phyloP scores from a whole-genome alignment of 2,797 vertebrate genomes.

The Mus caroli region DNA sequence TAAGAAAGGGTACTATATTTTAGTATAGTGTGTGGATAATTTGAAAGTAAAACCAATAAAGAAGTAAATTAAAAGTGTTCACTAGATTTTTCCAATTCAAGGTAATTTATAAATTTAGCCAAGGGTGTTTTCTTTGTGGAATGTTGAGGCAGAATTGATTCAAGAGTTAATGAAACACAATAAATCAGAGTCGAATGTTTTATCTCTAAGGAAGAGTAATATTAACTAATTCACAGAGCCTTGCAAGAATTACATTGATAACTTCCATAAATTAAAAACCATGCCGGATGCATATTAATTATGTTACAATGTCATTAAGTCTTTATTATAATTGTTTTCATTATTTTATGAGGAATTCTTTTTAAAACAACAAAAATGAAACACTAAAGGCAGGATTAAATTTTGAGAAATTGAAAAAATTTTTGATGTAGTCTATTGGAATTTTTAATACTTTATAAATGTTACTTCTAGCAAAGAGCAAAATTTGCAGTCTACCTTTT shows the following conservation, averaged over 20 bases:
- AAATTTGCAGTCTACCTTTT: neutral
- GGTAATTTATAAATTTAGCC: neutral
- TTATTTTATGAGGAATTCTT: neutral
- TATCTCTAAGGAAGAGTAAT: neutral
- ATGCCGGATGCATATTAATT: neutral
- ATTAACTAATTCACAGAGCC: neutral
- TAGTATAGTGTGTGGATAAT: neutral
- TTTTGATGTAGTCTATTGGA: neutral
- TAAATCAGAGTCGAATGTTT: neutral
- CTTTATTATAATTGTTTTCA: neutral
- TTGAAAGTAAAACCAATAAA: neutral
- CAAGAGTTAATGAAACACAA: neutral
- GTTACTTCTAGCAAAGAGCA: neutral
- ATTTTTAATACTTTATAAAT: neutral
- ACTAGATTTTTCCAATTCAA: neutral
- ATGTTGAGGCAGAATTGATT: neutral
- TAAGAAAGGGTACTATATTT: neutral
- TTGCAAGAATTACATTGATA: neutral
- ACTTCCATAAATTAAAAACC: neutral
- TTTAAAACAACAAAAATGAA: neutral
- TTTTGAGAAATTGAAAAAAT: neutral
- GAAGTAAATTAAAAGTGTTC: conserved; percentile 5
- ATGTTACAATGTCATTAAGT: neutral
- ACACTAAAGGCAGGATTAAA: neutral
- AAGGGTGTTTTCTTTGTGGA: neutral